These are phyloP conservation scores for Phthorimaea operculella DNA, from an alignment of 1,140 invertebrate species.

Conservation along the genomic window DNA sequence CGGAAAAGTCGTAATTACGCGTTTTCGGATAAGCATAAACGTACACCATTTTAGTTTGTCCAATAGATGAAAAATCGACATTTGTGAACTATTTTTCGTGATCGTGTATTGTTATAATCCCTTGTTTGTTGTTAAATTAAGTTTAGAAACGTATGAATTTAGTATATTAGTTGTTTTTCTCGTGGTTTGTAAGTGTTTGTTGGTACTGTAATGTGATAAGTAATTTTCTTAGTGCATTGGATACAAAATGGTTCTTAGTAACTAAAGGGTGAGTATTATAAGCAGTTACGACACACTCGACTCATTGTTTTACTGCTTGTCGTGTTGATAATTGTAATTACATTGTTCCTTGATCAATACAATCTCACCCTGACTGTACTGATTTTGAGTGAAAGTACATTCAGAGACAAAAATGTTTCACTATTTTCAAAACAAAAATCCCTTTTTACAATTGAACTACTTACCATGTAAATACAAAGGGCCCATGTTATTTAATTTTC, in stretches of 20 bases:
- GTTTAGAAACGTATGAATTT: slow-evolving; percentile 24
- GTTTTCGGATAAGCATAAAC: background rate
- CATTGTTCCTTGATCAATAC: background rate
- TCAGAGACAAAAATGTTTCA: background rate
- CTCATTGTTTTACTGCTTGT: background rate
- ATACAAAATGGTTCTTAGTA: background rate
- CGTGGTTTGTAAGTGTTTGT: background rate
- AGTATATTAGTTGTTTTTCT: background rate
- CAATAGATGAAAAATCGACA: slow-evolving; percentile 31
- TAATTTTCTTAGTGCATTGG: background rate
- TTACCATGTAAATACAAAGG: no score
- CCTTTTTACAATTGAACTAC: no score
- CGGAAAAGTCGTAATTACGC: slow-evolving; percentile 18
- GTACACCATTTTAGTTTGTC: slow-evolving; percentile 21
- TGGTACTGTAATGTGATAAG: background rate
- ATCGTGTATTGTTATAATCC: slow-evolving; percentile 25
- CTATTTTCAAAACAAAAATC: no score
- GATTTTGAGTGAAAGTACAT: background rate
- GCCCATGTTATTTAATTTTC: no score
- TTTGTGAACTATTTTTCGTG: slow-evolving; percentile 35
- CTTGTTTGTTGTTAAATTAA: slow-evolving; percentile 25
- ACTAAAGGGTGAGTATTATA: slow-evolving; percentile 1
- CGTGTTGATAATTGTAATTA: background rate
- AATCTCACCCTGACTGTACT: background rate
- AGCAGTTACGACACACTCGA: background rate